Base-by-base conservation (phyloP, 2,113 vertebrate genomes). In the Cepphus grylle region DNA sequence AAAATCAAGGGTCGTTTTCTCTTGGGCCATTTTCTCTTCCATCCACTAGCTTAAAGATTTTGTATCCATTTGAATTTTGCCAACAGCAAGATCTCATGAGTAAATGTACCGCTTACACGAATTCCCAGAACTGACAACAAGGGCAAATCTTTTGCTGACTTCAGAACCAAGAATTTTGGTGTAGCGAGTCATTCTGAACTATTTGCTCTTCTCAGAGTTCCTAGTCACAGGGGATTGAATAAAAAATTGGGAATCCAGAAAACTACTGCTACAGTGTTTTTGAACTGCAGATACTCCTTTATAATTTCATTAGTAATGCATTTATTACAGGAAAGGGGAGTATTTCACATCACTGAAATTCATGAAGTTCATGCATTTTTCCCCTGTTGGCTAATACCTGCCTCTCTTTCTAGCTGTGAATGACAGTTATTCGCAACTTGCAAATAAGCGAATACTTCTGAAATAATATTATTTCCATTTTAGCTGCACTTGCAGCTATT, bases 11-110 rank as follows among this genome's bases (percentile, higher is more conserved):
- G 14, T 62, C 29, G 19, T 90, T 93, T 95, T 94, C 74, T 93
- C 71, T 87, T 47, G 66, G 16, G 53, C 16, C 62, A 66, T 92
- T 90, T 77, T 77, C n/a, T 79, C 42, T 95, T 86, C 65, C 21
- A 55, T 90, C 50, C 36, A 53, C 56, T 56, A 63, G 52, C 40
- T 93, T 78, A 58, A 88, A 83, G 45, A 93, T 73, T 90, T 81
- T 92, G 66, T 77, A 87, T 90, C 74, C 32, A 56, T 77, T 70
- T 95, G 66, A 86, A 78, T 90, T 94, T 95, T 96, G 86, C 94
- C 90, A 92, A 34, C 42, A 94, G 94, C 90, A 81, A 88, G 43
- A 59, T 71, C 50, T 92, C 82, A 94, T 3, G 8, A 88, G 59
- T 74, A 88, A 94, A 90, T 55, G 67, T 59, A 70, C 29, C 0